Evolutionary conservation across 2,797 vertebrate species (phyloP), one percentile per base, ranked within the genome.

Genomic region (Echeneis naucrates): DNA sequence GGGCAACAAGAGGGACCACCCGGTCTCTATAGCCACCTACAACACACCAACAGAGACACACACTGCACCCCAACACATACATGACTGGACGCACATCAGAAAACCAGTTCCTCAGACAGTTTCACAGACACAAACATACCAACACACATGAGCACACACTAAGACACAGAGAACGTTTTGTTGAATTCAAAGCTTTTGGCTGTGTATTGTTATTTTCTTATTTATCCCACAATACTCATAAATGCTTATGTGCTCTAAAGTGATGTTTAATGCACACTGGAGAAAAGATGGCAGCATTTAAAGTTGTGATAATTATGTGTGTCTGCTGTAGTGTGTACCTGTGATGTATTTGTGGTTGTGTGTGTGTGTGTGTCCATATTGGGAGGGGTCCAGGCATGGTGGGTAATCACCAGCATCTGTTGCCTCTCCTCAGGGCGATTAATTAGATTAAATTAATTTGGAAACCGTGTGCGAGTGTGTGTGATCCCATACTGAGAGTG

Each of bases 401-500:
- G 84, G 82, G 87, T 77, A 90, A 90, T 92, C 83, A 82, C 56
- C 92, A 90, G 92, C 91, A 94, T 94, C 94, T 94, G 92, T 88
- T 94, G 85, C 88, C 92, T 95, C 93, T 90, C 83, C 77, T 90
- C 79, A 81, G 62, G 68, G 83, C 92, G 93, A 95, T 95, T 94
- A 95, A 95, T 94, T 95, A 89, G 83, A 92, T 91, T 88, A 92
- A 94, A 84, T 94, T 94, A 87, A 92, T 91, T 89, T 89, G 69
- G 74, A 78, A 84, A 88, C 86, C 78, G 55, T 87, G 76, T 86
- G 77, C 87, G 83, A 78, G 79, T 87, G 85, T 87, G 85, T 87
- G 82, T 82, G 88, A 90, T 84, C 83, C 72, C 67, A 75, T 61
- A 80, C 75, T 56, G 73, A 72, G 58, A 77, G 45, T 53, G 56